A percentile compares a stretch with the other conserved stretches of the same genome.
Evolutionary conservation across 1,140 invertebrate species (phyloP).

Genomic region (Drosophila navojoa): DNA sequence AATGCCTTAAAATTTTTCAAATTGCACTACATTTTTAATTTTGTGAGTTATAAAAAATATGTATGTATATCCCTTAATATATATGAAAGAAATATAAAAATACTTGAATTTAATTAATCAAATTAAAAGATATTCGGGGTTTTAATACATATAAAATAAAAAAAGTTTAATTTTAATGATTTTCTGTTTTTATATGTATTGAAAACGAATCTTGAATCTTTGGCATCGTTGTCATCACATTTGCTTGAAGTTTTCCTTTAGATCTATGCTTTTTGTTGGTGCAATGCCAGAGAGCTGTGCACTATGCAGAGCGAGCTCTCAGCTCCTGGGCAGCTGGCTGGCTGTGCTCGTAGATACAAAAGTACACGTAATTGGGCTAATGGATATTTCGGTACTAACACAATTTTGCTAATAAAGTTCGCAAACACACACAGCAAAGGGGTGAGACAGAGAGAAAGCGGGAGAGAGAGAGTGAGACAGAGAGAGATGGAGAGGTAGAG

Average conservation of each 20-base stretch:
- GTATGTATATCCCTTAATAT: too few relatives aligned
- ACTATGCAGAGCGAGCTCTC: conserved; percentile 9
- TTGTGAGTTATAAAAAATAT: too few relatives aligned
- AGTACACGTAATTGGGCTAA: conserved; percentile 82
- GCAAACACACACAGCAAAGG: conserved; percentile 60
- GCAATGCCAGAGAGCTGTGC: not conserved
- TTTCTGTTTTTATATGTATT: too few relatives aligned
- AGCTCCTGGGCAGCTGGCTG: conserved; percentile 27
- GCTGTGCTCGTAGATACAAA: conserved; percentile 55
- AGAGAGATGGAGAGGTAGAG: conserved; percentile 22
- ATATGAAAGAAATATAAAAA: too few relatives aligned
- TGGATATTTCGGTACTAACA: conserved; percentile 81
- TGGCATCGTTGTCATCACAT: conserved; percentile 30
- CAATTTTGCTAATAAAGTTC: conserved; percentile 82
- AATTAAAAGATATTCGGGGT: too few relatives aligned
- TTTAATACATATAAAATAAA: too few relatives aligned
- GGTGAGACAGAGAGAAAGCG: not conserved
- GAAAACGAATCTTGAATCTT: not conserved
- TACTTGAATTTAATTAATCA: too few relatives aligned
- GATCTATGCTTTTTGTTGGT: conserved; percentile 31
- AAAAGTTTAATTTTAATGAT: too few relatives aligned
- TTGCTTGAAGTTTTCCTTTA: conserved; percentile 68
- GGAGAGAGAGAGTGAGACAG: not conserved
- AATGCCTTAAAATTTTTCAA: too few relatives aligned
- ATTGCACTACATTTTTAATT: too few relatives aligned